Base-by-base conservation (phyloP, 2,113 vertebrate species). In the Phodopus roborovskii region DNA sequence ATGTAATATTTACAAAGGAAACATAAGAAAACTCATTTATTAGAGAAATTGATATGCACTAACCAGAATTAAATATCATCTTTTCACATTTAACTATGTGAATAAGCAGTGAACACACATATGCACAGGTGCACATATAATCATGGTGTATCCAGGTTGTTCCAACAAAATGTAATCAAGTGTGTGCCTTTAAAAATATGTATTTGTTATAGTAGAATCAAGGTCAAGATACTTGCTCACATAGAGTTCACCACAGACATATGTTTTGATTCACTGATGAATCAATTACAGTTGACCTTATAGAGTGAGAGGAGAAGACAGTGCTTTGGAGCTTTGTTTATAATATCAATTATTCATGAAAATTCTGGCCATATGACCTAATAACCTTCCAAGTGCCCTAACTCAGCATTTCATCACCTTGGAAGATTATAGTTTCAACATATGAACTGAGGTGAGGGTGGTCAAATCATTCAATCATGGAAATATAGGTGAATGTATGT, bases 1-100 rank as follows among this genome's bases (percentile, higher is more conserved):
- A 60, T 66, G 0, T 86, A 7, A 81, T 86, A 75, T 71, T 96
- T 95, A 93, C 19, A 81, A 81, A 71, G 45, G 60, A 91, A 91
- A 26, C 68, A 82, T 90, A 88, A 10, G 24, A 88, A 30, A 36
- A 50, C 50, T 95, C n/a, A 53, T 2, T 85, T 87, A 64, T n/a
- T 79, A 79, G 42, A 75, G 6, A 79, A 77, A 9, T 12, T 88
- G 13, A 5, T 26, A 1, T 90, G 5, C 50, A 20, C 5, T 5
- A 71, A 36, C 8, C 58, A 77, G 50, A 88, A 94, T 88, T 82
- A 95, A 48, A 19, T 70, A 42, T 71, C 1, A 19, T 66, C 20
- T 78, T 96, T 88, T 62, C 53, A 84, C 70, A 13, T 53, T 83
- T 13, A 30, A 42, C 1, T 42, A 30, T 30, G 22, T 33, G 3